Percentiles rank a stretch among this genome's conserved stretches.
These are phyloP conservation scores for Plectropomus leopardus DNA, from an alignment of 2,113 vertebrate genomes.

Conservation along the genomic window DNA sequence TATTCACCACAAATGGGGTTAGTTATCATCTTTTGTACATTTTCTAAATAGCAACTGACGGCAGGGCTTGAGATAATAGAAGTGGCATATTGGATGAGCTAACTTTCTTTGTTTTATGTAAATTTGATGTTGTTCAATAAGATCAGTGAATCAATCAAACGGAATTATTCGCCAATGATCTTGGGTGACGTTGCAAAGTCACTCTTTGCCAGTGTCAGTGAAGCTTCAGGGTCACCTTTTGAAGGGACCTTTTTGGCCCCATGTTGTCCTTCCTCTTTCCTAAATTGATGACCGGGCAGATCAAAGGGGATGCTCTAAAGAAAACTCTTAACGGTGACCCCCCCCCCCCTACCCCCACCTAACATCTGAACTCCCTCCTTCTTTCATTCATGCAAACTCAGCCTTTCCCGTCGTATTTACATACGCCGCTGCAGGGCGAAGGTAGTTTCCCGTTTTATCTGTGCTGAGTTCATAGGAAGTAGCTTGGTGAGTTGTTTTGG, in stretches of 20 bases:
- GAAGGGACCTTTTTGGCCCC: conserved; percentile 54
- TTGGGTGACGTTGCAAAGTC: background rate
- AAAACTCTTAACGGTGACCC: conserved; percentile 63
- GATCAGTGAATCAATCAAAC: background rate
- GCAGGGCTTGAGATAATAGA: background rate
- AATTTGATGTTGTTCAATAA: background rate
- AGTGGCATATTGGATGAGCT: background rate
- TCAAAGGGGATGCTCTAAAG: conserved; percentile 80
- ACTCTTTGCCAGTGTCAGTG: conserved; percentile 30
- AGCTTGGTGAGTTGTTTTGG: conserved; percentile 84
- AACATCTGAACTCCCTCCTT: conserved; percentile 77
- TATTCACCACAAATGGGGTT: too few species aligned
- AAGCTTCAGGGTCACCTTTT: conserved; percentile 57
- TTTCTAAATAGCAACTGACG: background rate
- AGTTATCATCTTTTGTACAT: too few species aligned
- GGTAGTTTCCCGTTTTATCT: conserved; percentile 71
- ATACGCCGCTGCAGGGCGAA: conserved; percentile 69
- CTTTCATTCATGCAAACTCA: conserved; percentile 73
- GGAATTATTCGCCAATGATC: background rate
- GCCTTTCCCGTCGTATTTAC: conserved; percentile 76
- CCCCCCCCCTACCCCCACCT: conserved; percentile 67
- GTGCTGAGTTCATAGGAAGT: conserved; percentile 79
- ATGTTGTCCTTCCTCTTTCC: conserved; percentile 62
- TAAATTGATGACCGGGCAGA: conserved; percentile 73
- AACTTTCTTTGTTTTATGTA: background rate